A percentile compares a stretch with the other conserved stretches of the same genome.
Evolutionary conservation across 2,113 vertebrate species (phyloP).

Genomic region (Cebidichthys violaceus): DNA sequence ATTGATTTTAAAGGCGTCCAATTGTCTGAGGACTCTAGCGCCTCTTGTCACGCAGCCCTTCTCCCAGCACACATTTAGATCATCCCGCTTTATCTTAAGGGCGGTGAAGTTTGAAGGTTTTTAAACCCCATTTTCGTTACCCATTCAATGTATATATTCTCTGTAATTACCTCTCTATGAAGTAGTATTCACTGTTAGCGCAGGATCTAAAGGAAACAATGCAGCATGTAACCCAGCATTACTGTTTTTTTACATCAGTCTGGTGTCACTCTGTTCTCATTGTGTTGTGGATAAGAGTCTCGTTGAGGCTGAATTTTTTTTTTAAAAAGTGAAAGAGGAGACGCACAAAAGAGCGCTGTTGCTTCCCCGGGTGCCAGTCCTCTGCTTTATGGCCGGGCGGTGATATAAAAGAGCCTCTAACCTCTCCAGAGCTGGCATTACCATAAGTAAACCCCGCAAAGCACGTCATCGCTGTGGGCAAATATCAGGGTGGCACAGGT

Average conservation of each 20-base stretch:
- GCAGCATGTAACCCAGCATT: too few species aligned
- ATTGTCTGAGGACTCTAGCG: neutral
- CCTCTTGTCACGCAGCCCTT: constrained; percentile 24
- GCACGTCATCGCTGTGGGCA: constrained; percentile 72
- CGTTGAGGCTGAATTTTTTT: neutral
- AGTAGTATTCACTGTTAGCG: too few species aligned
- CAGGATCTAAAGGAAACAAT: too few species aligned
- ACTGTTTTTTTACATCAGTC: neutral
- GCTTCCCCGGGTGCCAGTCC: constrained; percentile 59
- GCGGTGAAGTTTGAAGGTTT: neutral
- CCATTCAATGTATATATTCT: too few species aligned
- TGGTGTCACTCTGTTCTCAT: neutral
- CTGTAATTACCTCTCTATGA: too few species aligned
- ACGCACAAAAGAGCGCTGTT: constrained; percentile 65
- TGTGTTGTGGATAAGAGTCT: neutral
- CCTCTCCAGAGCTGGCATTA: constrained; percentile 72
- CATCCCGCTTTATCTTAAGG: neutral
- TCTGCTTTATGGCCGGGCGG: constrained; percentile 65
- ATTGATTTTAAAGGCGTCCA: constrained; percentile 3
- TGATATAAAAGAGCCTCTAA: constrained; percentile 79
- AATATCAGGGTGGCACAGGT: constrained; percentile 76
- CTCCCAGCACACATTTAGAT: neutral
- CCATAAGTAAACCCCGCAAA: constrained; percentile 82
- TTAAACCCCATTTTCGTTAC: neutral
- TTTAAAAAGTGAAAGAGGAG: neutral